These are phyloP conservation scores for Hippocampus comes DNA, from an alignment of 2,113 vertebrate species.

Conservation along the genomic window DNA sequence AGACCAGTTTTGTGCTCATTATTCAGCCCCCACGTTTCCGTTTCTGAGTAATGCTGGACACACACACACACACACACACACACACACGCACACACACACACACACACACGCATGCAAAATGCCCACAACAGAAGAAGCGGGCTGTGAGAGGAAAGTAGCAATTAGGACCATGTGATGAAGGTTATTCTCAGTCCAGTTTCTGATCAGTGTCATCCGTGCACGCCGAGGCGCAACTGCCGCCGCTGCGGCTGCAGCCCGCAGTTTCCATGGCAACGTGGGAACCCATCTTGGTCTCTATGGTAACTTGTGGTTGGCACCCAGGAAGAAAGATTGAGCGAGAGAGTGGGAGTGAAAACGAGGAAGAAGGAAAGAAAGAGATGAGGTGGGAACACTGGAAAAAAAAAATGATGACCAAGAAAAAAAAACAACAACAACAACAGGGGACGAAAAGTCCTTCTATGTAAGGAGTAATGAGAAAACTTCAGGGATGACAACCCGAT, in stretches of 20 bases:
- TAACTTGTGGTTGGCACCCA: slow-evolving; percentile 72
- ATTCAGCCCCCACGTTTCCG: background rate
- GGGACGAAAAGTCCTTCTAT: background rate
- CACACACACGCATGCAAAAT: too few species aligned
- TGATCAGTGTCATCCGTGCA: slow-evolving; percentile 55
- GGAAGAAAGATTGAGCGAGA: slow-evolving; percentile 42
- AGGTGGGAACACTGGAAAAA: slow-evolving; percentile 9
- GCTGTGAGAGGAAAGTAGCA: slow-evolving; percentile 51
- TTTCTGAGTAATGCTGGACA: background rate
- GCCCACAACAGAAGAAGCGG: slow-evolving; percentile 28
- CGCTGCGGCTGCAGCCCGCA: slow-evolving; percentile 60
- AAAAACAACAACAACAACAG: background rate
- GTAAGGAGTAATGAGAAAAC: background rate
- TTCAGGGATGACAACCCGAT: background rate
- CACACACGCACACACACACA: background rate
- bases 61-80: background rate
- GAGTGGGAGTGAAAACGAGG: slow-evolving; percentile 12
- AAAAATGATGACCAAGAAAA: background rate
- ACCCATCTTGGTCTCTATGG: slow-evolving; percentile 81
- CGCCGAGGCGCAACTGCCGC: slow-evolving; percentile 20
- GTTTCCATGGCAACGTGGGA: slow-evolving; percentile 79
- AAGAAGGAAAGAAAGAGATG: slow-evolving; percentile 23
- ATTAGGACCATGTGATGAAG: slow-evolving; percentile 54
- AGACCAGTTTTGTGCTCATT: too few species aligned
- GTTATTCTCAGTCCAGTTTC: slow-evolving; percentile 77